Evolutionary conservation across 1,140 invertebrate genomes (phyloP).

Genomic region (Macrotrachela quadricornifera): DNA sequence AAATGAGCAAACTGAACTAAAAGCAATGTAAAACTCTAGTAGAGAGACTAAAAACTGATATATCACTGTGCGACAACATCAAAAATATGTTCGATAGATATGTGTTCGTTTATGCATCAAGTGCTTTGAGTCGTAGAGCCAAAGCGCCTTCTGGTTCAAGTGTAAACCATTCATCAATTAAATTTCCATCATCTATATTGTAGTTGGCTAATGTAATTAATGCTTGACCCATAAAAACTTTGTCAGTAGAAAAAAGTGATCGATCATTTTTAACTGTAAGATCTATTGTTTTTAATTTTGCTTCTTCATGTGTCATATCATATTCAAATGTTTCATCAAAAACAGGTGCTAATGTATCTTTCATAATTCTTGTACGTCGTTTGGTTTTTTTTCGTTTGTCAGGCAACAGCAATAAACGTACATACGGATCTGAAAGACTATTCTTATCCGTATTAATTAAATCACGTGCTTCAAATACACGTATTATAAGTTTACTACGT

Average conservation of each 20-base stretch:
- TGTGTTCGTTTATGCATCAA: too few species aligned
- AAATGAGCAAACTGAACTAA: too few species aligned
- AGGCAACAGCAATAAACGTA: constrained; percentile 70
- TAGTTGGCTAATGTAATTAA: not conserved
- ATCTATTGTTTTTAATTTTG: not conserved
- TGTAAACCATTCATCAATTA: too few species aligned
- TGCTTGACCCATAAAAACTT: not conserved
- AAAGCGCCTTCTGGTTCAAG: too few species aligned
- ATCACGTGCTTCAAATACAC: constrained; percentile 21
- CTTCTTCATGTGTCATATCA: not conserved
- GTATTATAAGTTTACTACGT: not conserved
- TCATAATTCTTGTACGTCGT: constrained; percentile 51
- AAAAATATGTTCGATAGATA: too few species aligned
- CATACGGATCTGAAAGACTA: constrained; percentile 78
- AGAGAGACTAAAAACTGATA: too few species aligned
- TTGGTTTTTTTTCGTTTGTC: constrained; percentile 59
- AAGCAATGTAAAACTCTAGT: too few species aligned
- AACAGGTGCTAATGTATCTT: constrained; percentile 67
- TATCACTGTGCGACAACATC: too few species aligned
- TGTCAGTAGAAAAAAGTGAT: not conserved
- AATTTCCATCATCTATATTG: too few species aligned
- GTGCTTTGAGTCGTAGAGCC: too few species aligned
- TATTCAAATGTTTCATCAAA: constrained; percentile 54
- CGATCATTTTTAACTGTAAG: not conserved
- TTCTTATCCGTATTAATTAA: constrained; percentile 63